Conservation (phyloP, 2,113 vertebrate species). For the Pedionomus torquatus region DNA sequence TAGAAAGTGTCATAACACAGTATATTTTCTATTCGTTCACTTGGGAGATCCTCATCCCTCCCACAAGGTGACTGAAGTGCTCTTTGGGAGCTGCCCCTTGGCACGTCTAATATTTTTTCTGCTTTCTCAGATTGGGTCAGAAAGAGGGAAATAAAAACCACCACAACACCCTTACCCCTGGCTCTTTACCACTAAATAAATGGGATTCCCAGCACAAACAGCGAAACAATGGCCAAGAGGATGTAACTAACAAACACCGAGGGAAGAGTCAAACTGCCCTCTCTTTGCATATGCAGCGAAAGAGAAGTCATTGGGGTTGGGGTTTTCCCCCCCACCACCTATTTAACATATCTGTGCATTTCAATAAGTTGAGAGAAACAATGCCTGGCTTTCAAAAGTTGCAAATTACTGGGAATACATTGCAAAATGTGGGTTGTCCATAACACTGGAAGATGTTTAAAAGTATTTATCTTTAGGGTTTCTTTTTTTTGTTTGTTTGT, state of each 20-base stretch:
- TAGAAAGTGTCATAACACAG: not conserved
- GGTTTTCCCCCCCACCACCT: not conserved
- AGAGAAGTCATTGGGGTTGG: slow-evolving; percentile 31
- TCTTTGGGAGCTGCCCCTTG: not conserved
- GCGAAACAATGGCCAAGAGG: slow-evolving; percentile 72
- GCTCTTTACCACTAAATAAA: slow-evolving; percentile 56
- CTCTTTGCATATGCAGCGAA: slow-evolving; percentile 73
- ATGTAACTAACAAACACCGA: slow-evolving; percentile 64
- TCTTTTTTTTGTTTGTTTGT: not conserved
- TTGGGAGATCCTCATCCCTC: not conserved
- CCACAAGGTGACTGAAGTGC: not conserved
- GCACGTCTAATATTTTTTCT: not conserved
- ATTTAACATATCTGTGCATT: slow-evolving; percentile 67
- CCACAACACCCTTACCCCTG: not conserved
- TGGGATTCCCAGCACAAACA: slow-evolving; percentile 66
- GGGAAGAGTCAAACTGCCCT: slow-evolving; percentile 63
- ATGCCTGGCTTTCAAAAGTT: slow-evolving; percentile 46
- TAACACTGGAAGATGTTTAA: not conserved
- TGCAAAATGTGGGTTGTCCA: slow-evolving; percentile 15
- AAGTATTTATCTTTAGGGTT: not conserved
- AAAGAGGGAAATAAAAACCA: not conserved
- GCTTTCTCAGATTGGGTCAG: slow-evolving; percentile 1
- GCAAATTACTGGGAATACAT: slow-evolving; percentile 42
- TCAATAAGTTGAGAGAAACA: slow-evolving; percentile 68
- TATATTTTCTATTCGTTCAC: not conserved